A percentile compares a stretch with the other conserved stretches of the same genome.
Evolutionary conservation across 1,140 invertebrate genomes (phyloP).

Genomic region (Plutomurus gul): DNA sequence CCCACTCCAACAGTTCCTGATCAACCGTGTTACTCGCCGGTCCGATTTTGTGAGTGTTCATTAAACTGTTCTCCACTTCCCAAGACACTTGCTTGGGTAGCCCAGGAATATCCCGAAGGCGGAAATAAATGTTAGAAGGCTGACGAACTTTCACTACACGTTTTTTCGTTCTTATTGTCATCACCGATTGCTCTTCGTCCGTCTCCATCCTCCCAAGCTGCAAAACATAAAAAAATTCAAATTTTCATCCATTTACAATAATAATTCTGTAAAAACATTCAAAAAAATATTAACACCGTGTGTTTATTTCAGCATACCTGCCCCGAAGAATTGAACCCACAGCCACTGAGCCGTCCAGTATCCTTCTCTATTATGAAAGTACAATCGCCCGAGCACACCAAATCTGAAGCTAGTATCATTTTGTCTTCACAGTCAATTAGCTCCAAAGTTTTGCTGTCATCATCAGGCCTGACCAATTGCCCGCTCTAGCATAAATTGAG

Average conservation of each 20-base stretch:
- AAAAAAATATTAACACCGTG: not conserved
- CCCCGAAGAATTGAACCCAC: conserved; percentile 50
- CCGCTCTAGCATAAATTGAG: no score
- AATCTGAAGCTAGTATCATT: conserved; percentile 36
- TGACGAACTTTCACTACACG: conserved; percentile 51
- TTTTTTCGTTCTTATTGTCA: conserved; percentile 53
- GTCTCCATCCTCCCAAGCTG: conserved; percentile 50
- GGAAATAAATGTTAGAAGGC: conserved; percentile 52
- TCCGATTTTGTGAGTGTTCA: not conserved
- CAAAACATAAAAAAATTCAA: not conserved
- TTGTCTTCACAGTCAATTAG: conserved; percentile 51
- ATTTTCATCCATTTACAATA: not conserved
- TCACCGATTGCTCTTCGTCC: conserved; percentile 47
- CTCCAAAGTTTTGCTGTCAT: conserved; percentile 47
- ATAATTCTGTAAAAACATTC: not conserved
- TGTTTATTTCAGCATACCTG: conserved; percentile 43
- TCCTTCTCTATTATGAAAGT: conserved; percentile 51
- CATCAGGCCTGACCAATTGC: conserved; percentile 48
- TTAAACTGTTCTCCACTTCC: conserved; percentile 7
- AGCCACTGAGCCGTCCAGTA: conserved; percentile 44
- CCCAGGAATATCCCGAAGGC: conserved; percentile 47
- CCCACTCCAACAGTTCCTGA: conserved; percentile 50
- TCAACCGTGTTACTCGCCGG: conserved; percentile 28
- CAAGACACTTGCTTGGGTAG: conserved; percentile 42
- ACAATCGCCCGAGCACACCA: conserved; percentile 50